A percentile compares a stretch with the other conserved stretches of the same genome.
Conservation (phyloP, 2,888 invertebrate species). For the Nebria brevicollis region DNA sequence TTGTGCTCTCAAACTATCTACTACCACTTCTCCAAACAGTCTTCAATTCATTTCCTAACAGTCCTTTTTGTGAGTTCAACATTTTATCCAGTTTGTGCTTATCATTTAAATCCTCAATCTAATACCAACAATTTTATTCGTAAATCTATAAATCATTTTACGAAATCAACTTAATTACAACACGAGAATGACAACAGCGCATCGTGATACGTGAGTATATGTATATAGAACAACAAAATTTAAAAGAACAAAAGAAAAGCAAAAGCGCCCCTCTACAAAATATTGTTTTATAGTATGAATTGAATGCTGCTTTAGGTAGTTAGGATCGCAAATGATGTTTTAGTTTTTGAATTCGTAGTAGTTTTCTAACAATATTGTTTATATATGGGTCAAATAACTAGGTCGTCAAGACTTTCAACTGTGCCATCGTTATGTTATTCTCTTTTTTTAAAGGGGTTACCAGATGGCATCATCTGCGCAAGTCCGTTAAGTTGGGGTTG, state of each 20-base stretch:
- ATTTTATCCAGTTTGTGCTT: not conserved
- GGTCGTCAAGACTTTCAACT: conserved; percentile 14
- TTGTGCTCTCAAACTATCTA: conserved; percentile 5
- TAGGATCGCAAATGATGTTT: not conserved
- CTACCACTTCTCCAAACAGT: not conserved
- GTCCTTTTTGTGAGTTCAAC: not conserved
- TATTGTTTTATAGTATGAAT: not conserved
- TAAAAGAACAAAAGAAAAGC: no score
- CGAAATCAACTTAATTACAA: not conserved
- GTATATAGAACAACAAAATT: not conserved
- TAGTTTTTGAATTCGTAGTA: not conserved
- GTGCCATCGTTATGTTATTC: conserved; percentile 31
- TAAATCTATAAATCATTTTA: not conserved
- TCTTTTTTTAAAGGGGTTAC: conserved; percentile 32
- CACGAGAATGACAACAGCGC: conserved; percentile 16
- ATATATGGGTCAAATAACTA: conserved; percentile 32
- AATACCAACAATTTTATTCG: not conserved
- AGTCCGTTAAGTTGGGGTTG: conserved; percentile 28
- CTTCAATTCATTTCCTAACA: not conserved
- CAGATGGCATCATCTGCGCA: conserved; percentile 28
- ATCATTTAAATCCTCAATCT: not conserved
- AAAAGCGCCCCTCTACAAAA: no score
- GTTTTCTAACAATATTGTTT: not conserved
- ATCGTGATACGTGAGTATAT: conserved; percentile 24
- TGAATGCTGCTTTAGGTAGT: not conserved